Evolutionary conservation across 2,113 vertebrate species (phyloP).

Genomic region (Aptenodytes patagonicus): DNA sequence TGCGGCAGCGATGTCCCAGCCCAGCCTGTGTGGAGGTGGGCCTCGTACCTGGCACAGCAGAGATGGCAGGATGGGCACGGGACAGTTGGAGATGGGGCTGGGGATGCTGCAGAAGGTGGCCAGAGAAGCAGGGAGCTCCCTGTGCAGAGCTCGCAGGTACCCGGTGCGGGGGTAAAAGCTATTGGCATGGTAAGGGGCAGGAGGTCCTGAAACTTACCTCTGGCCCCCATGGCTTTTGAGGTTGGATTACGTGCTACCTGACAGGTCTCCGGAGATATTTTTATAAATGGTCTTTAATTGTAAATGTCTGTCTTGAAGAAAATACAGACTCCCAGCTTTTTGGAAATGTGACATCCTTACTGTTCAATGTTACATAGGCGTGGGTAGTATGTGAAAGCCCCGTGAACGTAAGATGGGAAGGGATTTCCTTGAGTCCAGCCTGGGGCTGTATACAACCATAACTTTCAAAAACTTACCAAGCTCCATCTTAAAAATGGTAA

Average conservation of each 20-base stretch:
- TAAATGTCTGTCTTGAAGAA: not conserved
- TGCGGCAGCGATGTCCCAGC: not conserved
- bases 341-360: not conserved
- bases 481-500: not conserved
- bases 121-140: not conserved
- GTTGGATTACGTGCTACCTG: not conserved
- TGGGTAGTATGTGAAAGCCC: not conserved
- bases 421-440: not conserved
- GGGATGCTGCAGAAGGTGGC: not conserved
- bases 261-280: not conserved
- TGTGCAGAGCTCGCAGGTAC: fast-evolving
- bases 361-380: fast-evolving
- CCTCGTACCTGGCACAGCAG: fast-evolving
- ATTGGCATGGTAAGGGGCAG: fast-evolving
- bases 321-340: not conserved
- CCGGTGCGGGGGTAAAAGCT: not conserved
- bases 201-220: not conserved
- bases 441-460: not conserved
- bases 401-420: not conserved
- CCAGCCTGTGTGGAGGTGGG: not conserved
- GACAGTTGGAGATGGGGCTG: not conserved
- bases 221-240: not conserved
- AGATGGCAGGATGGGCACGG: not conserved
- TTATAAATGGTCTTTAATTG: not conserved
- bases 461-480: not conserved